Evolutionary conservation across 2,888 invertebrate genomes (phyloP), one percentile per base, ranked within the genome.

Genomic region (Megastigmus dorsalis): DNA sequence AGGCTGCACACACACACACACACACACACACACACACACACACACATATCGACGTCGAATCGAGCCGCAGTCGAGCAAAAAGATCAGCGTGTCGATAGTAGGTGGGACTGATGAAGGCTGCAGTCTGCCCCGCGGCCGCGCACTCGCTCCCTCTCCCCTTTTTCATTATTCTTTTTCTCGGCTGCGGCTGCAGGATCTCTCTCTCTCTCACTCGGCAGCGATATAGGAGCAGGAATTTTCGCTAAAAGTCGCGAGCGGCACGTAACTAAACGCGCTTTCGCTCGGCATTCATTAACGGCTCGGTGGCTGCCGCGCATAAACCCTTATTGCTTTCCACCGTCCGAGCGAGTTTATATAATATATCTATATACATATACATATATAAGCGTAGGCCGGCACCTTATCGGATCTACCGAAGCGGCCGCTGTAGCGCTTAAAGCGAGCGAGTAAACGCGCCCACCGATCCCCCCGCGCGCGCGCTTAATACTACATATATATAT

Each of bases 21-120:
- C 4, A 23, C n/a, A 7, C n/a, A 41, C 15, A 2, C 9, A 9
- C 23, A 15, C n/a, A 28, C 38, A 6, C 0, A 5, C 6, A 23
- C 20, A 7, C 23, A 7, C 6, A 26, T 62, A 62, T 62, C 62
- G 52, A 74, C 76, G 78, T 76, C 77, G 79, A 77, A 80, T 80
- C 77, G 78, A 73, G 76, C 74, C 63, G 62, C 74, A 72, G 66
- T 73, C 71, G 65, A 76, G 74, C 69, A 77, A 77, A 79, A 77
- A 79, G 76, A 78, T 79, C 78, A 75, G 52, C 69, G 74, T 60
- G 76, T 5, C 57, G 57, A n/a, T n/a, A n/a, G n/a, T n/a, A n/a
- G n/a, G n/a, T n/a, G n/a, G n/a, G n/a, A n/a, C n/a, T n/a, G n/a
- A 59, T 59, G 23, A 9, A 9, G 50, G 36, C 9, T 23, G 62